Conservation (phyloP, 2,888 invertebrate genomes). For the Andricus curvator region DNA sequence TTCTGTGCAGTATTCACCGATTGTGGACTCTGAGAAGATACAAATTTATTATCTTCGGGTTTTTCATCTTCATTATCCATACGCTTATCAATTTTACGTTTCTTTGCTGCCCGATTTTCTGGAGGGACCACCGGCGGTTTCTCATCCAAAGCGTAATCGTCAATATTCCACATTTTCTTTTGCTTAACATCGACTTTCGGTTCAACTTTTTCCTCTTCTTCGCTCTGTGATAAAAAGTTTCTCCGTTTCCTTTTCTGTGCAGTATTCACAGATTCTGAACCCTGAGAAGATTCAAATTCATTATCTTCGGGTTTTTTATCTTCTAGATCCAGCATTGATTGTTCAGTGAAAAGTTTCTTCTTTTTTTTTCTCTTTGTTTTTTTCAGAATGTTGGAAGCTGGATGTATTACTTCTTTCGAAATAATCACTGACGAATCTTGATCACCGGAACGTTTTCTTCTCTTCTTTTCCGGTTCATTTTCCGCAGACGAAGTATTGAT, state of each 20-base stretch:
- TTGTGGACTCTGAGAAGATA: not conserved
- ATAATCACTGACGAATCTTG: not conserved
- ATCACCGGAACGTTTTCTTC: not conserved
- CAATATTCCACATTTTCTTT: slow-evolving; percentile 7
- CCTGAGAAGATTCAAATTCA: not conserved
- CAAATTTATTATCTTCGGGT: not conserved
- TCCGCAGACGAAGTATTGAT: not conserved
- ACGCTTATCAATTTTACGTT: not conserved
- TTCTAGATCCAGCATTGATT: too few relatives aligned
- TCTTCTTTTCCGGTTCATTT: slow-evolving; percentile 28
- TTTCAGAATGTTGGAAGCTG: not conserved
- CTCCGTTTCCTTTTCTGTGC: not conserved
- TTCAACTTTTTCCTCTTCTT: not conserved
- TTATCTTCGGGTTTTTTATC: too few relatives aligned
- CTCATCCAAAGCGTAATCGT: slow-evolving; percentile 5
- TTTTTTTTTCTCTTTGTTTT: not conserved
- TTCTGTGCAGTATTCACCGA: not conserved
- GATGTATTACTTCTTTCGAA: not conserved
- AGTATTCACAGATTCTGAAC: not conserved
- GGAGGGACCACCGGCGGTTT: not conserved
- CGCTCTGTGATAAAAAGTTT: not conserved
- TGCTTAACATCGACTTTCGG: not conserved
- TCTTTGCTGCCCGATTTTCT: not conserved
- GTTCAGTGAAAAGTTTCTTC: not conserved
- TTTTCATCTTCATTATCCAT: too few relatives aligned